These are phyloP conservation scores for Nomada ferruginata DNA, from an alignment of 2,888 invertebrate genomes.

Conservation along the genomic window DNA sequence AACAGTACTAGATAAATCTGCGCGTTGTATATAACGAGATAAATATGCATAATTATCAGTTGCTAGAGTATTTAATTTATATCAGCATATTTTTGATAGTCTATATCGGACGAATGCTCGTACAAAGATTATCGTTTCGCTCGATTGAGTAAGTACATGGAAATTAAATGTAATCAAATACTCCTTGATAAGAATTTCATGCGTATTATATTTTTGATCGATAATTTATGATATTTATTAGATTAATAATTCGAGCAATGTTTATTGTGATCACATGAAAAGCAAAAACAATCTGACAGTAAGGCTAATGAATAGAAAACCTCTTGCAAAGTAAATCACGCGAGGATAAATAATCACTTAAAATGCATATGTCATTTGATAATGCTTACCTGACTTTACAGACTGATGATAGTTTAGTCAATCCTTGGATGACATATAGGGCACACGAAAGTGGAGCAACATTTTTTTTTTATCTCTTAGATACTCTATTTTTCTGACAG, in stretches of 20 bases:
- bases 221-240: constrained; percentile 25
- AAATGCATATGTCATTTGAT: constrained; percentile 51
- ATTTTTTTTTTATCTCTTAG: constrained; percentile 27
- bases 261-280: constrained; percentile 50
- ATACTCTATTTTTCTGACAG: constrained; percentile 72
- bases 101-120: not conserved
- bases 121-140: not conserved
- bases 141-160: not conserved
- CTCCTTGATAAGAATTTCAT: constrained; percentile 4
- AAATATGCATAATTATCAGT: constrained; percentile 19
- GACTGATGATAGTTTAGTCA: constrained; percentile 68
- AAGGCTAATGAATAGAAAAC: constrained; percentile 19
- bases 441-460: not conserved
- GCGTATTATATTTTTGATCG: not conserved
- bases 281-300: constrained; percentile 14
- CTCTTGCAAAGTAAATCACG: constrained; percentile 13
- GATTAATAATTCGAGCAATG: constrained; percentile 13
- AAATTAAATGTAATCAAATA: constrained; percentile 2
- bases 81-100: constrained; percentile 22
- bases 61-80: constrained; percentile 40
- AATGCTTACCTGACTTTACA: constrained; percentile 57
- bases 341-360: constrained; percentile 13
- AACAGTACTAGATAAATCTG: constrained; percentile 17
- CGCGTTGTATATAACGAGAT: constrained; percentile 27
- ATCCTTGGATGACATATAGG: constrained; percentile 31